Evolutionary conservation across 2,888 invertebrate species (phyloP).

Genomic region (Erpobdella octoculata): DNA sequence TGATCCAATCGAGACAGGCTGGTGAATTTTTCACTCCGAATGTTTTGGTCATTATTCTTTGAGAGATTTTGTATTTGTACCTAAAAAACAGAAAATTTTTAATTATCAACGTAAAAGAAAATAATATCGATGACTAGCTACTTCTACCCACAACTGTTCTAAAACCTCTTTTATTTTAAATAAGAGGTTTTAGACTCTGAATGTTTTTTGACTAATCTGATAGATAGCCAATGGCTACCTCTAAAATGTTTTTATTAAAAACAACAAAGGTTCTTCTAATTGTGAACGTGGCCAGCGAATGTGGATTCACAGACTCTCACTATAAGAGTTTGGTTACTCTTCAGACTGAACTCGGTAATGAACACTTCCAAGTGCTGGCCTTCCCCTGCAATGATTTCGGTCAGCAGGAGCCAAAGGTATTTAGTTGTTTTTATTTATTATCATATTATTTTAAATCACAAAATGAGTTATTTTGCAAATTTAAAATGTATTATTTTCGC

Average conservation of each 20-base stretch:
- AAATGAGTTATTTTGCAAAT: not conserved
- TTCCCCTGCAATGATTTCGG: slow-evolving; percentile 58
- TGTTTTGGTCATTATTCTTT: too few species aligned
- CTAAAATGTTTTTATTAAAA: not conserved
- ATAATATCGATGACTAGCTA: not conserved
- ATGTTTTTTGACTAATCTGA: too few species aligned
- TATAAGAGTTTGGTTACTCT: slow-evolving; percentile 52
- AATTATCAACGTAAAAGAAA: too few species aligned
- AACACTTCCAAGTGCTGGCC: slow-evolving; percentile 49
- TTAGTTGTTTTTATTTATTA: not conserved
- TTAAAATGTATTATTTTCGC: not conserved
- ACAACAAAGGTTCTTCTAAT: slow-evolving; percentile 51
- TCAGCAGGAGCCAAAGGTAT: slow-evolving; percentile 53
- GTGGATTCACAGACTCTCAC: slow-evolving; percentile 55
- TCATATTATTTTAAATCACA: not conserved
- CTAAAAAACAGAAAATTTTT: too few species aligned
- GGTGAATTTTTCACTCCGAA: too few species aligned
- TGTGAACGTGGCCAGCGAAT: slow-evolving; percentile 56
- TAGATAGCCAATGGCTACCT: too few species aligned
- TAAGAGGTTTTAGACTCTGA: too few species aligned
- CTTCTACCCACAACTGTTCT: not conserved
- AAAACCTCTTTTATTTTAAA: too few species aligned
- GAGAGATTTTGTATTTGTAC: too few species aligned
- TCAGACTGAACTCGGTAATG: slow-evolving; percentile 48
- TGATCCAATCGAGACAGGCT: too few species aligned